Percentiles rank a stretch among this genome's conserved stretches.
These are phyloP conservation scores for Pipistrellus pygmaeus DNA, from an alignment of 2,797 vertebrate species.

Conservation along the genomic window DNA sequence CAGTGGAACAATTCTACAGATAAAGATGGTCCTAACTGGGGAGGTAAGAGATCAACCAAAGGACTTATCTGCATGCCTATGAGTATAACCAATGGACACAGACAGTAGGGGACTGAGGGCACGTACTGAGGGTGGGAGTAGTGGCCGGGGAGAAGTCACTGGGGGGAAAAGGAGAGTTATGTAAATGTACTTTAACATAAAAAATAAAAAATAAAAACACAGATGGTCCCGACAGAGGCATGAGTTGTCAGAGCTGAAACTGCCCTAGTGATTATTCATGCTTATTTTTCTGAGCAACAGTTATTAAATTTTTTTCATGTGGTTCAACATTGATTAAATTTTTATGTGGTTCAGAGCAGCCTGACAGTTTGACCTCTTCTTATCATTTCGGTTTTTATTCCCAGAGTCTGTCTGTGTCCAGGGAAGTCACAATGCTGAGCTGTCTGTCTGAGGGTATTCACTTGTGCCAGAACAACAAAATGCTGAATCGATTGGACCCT, in stretches of 20 bases:
- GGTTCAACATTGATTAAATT: neutral
- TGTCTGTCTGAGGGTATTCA: neutral
- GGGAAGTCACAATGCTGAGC: neutral
- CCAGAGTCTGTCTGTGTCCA: neutral
- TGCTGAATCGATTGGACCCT: no score
- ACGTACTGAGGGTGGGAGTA: no score
- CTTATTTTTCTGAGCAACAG: constrained; percentile 19
- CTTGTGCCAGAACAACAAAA: neutral
- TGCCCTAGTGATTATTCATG: constrained; percentile 31
- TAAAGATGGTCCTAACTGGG: constrained; percentile 8
- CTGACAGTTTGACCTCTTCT: constrained; percentile 26
- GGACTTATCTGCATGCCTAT: no score
- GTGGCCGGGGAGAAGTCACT: no score
- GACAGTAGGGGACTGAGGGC: no score
- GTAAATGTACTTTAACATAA: no score
- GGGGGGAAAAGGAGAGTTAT: no score
- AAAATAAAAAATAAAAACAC: no score
- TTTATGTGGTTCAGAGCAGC: constrained; percentile 14
- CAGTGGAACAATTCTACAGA: neutral
- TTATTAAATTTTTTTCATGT: constrained; percentile 61
- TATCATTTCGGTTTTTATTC: neutral
- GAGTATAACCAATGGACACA: no score
- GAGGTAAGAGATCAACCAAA: no score
- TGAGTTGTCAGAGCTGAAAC: constrained; percentile 19
- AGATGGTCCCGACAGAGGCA: neutral